Evolutionary conservation across 2,113 vertebrate species (phyloP).

Genomic region (Dicentrarchus labrax): DNA sequence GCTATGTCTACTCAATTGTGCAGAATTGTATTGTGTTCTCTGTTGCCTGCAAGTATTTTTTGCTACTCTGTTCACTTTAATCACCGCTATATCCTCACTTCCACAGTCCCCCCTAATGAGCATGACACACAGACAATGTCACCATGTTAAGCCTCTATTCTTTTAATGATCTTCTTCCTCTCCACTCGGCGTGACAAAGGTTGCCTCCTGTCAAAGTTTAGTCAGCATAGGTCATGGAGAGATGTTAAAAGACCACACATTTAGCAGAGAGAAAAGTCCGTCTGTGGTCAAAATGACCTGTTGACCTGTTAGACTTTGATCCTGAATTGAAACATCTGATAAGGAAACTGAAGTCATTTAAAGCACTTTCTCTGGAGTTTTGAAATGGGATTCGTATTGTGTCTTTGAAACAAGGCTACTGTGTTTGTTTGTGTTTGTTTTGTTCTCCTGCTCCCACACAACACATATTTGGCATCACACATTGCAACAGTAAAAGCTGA

Average conservation of each 20-base stretch:
- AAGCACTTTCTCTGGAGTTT: not conserved
- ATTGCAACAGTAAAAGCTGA: slow-evolving; percentile 1
- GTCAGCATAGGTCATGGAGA: slow-evolving; percentile 7
- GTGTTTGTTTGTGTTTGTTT: slow-evolving; percentile 26
- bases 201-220: slow-evolving; percentile 29
- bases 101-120: slow-evolving; percentile 53
- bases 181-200: slow-evolving; percentile 17
- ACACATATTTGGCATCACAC: slow-evolving; percentile 12
- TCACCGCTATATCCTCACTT: not conserved
- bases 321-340: not conserved
- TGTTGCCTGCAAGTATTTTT: not conserved
- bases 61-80: not conserved
- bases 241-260: slow-evolving; percentile 37
- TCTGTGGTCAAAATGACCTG: not conserved
- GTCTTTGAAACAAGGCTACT: slow-evolving; percentile 12
- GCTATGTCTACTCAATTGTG: not conserved
- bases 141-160: slow-evolving; percentile 22
- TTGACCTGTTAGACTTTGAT: not conserved
- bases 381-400: not conserved
- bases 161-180: slow-evolving; percentile 33
- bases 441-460: slow-evolving; percentile 42
- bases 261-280: not conserved
- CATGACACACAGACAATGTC: slow-evolving; percentile 12
- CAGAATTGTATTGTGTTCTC: not conserved
- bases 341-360: not conserved